Evolutionary conservation across 2,797 vertebrate genomes (phyloP), one percentile per base, ranked within the genome.

Genomic region (Echeneis naucrates): DNA sequence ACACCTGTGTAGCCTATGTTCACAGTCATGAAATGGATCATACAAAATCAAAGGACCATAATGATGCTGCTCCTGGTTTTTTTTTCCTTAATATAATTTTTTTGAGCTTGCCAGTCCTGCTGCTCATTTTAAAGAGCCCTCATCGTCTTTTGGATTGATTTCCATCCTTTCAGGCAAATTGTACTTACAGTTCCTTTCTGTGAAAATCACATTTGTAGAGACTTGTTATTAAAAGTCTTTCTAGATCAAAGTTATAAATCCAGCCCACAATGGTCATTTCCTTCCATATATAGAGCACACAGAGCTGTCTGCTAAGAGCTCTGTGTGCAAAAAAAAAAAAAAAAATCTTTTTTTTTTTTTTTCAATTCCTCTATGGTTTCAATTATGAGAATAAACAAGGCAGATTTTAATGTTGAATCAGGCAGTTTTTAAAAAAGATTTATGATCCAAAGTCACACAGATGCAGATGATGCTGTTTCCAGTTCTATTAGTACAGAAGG

Each of bases 171-270:
- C 55, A 59, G 30, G 51, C 35, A 60, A 3, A 13, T n/a, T 9
- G 17, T 55, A 0, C 6, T 37, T 62, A 38, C 35, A 65, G 2
- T 10, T 48, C 6, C 54, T 32, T 67, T 66, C 27, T 40, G 8
- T 48, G 27, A 74, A 44, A 69, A 63, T 40, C 57, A 68, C 2
- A 47, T 30, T 33, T 17, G 26, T 17, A 57, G 48, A 33, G 27
- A 44, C 16, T 24, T 30, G 4, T 32, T 33, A 35, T 16, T 16
- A 37, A 5, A 24, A 2, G 32, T 14, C 38, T 30, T 4, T n/a
- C 27, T 7, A 5, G n/a, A 8, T 35, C 8, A 23, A 10, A 33
- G n/a, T 21, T 3, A 8, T 27, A 11, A 8, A 48, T n/a, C 21
- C n/a, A 16, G 4, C 56, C 13, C 33, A 1, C 14, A 16, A 21